A percentile compares a stretch with the other conserved stretches of the same genome.
These are phyloP conservation scores for Irena cyanogastra DNA, from an alignment of 2,113 vertebrate species.

Conservation along the genomic window DNA sequence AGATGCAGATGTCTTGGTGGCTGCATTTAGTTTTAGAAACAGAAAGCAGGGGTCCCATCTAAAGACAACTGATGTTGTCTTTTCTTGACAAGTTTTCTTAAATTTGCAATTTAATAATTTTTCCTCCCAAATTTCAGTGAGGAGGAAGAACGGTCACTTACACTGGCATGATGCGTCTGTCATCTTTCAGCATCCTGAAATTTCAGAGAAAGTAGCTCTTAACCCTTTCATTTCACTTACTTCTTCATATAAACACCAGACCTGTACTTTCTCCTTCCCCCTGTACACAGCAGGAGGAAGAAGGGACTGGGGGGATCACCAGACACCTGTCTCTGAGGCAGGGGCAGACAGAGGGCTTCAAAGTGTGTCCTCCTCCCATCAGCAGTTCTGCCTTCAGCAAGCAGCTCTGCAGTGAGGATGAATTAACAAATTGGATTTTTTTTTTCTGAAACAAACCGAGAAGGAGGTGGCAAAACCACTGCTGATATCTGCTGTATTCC, in stretches of 20 bases:
- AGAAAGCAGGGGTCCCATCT: neutral
- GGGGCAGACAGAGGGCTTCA: neutral
- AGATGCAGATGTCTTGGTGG: slow-evolving; percentile 28
- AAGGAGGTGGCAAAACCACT: neutral
- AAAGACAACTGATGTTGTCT: slow-evolving; percentile 6
- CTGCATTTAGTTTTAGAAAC: neutral
- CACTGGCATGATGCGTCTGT: neutral
- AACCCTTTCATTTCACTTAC: neutral
- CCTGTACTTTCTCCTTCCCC: neutral
- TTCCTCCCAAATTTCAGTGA: neutral
- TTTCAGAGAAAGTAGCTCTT: neutral
- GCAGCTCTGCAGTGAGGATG: neutral
- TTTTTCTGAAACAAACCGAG: neutral
- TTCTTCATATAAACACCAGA: neutral
- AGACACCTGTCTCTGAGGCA: neutral
- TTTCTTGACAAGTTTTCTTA: slow-evolving; percentile 22
- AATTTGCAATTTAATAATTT: neutral
- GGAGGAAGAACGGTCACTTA: neutral
- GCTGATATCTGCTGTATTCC: too few species aligned
- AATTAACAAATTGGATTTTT: neutral
- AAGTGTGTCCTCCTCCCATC: neutral
- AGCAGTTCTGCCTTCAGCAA: neutral
- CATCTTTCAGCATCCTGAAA: neutral
- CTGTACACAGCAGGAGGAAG: neutral
- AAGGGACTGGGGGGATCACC: neutral